Base-by-base conservation (phyloP, 2,113 vertebrate genomes). In the Rallus limicola region DNA sequence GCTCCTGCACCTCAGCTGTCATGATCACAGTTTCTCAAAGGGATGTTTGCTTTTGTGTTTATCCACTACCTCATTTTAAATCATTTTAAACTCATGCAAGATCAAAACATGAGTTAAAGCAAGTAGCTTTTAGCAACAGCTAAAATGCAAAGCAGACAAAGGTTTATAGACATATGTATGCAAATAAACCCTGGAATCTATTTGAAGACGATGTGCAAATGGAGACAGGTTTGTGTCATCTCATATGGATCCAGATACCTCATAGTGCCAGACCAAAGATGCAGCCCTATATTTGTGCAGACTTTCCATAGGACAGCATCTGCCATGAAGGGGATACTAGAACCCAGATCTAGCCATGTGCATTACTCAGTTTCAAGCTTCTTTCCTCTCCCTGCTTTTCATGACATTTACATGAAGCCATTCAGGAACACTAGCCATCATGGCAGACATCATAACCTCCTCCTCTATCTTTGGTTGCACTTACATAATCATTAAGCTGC, bases 161-260 rank as follows among this genome's bases (percentile, higher is more conserved):
- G 4, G 25, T 62, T 69, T 69, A 36, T 11, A 69, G 72, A 80
- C 24, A 18, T 52, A 65, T 7, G 17, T 6, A 56, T 26, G 29
- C 9, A 82, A 67, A 53, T 58, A 81, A 89, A 63, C 11, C 7
- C 24, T 70, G 36, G 24, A 75, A 76, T 38, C 13, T 75, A 15
- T 15, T 3, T 58, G 40, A 90, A 85, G 46, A 34, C 3, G 29
- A 4, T 2, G 9, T 48, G 34, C 11, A 53, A 24, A 74, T 6
- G 6, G 11, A 85, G 23, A 8, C 72, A 70, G 21, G 28, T 36
- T 86, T 71, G 10, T 5, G 2, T 29, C 44, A n/a, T 26, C 20
- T 65, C 3, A 0, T 6, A 56, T 0, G 9, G 6, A 42, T 42
- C 5, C 23, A 36, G 5, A 8, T 5, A 31, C 1, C 20, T 42